Conservation (phyloP, 2,888 invertebrate genomes). For the Temnothorax rugatulus region DNA sequence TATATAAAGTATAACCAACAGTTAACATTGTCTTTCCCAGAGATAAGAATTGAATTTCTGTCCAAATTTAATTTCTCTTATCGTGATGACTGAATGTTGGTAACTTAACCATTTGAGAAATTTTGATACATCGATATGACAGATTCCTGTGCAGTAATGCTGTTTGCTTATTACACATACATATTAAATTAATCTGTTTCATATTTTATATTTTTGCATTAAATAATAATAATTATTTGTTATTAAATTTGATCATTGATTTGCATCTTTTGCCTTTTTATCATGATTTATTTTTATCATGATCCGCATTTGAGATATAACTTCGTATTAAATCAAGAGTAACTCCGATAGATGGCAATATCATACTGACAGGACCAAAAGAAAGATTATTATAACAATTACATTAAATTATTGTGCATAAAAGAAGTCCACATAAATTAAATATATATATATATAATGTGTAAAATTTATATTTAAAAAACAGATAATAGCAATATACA, state of each 20-base stretch:
- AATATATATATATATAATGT: too few species aligned
- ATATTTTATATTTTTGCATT: background rate
- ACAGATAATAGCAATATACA: too few species aligned
- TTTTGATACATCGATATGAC: slow-evolving; percentile 17
- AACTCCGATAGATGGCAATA: slow-evolving; percentile 31
- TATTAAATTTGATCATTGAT: background rate
- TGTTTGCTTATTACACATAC: background rate
- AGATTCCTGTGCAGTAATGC: slow-evolving; percentile 3
- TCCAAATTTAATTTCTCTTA: background rate
- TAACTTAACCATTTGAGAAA: slow-evolving; percentile 10
- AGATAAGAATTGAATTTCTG: background rate
- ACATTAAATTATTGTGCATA: too few species aligned
- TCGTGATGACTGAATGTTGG: background rate
- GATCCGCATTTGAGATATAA: background rate
- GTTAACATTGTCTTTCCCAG: background rate
- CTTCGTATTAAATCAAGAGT: background rate
- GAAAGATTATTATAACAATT: background rate
- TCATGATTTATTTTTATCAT: background rate
- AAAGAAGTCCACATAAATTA: too few species aligned
- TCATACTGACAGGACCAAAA: background rate
- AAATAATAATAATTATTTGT: background rate
- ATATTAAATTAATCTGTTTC: background rate
- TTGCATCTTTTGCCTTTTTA: background rate
- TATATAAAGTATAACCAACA: background rate
- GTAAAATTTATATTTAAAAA: too few species aligned